phyloP scores from a whole-genome alignment of 2,797 vertebrate genomes.

The Phoebastria nigripes region DNA sequence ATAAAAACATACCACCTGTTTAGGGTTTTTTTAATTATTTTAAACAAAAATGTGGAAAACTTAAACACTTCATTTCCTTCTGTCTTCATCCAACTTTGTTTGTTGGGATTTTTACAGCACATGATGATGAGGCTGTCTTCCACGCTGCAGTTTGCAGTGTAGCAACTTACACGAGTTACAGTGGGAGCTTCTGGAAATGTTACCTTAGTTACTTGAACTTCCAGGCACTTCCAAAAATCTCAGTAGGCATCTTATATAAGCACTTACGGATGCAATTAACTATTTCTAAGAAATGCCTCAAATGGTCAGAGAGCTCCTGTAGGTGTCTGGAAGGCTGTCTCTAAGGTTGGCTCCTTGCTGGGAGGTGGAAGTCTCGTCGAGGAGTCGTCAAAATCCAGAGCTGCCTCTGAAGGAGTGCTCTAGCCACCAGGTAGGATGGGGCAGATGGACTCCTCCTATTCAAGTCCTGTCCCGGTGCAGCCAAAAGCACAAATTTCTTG shows the following conservation, averaged over 20 bases:
- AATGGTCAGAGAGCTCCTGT: neutral
- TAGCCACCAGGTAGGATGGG: neutral
- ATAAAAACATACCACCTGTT: neutral
- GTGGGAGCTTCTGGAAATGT: neutral
- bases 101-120: neutral
- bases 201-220: neutral
- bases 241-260: neutral
- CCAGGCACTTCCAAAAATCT: neutral
- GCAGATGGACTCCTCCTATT: neutral
- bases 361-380: neutral
- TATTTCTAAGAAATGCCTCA: neutral
- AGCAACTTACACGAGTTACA: neutral
- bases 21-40: neutral
- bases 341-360: neutral
- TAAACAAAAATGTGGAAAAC: neutral
- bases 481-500: neutral
- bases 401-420: neutral
- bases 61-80: neutral
- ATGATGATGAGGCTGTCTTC: neutral
- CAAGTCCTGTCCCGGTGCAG: neutral
- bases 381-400: neutral
- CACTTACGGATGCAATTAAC: neutral
- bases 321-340: neutral
- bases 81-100: neutral
- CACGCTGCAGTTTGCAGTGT: neutral